phyloP scores from a whole-genome alignment of 2,113 vertebrate genomes.

The Seriola rivoliana region DNA sequence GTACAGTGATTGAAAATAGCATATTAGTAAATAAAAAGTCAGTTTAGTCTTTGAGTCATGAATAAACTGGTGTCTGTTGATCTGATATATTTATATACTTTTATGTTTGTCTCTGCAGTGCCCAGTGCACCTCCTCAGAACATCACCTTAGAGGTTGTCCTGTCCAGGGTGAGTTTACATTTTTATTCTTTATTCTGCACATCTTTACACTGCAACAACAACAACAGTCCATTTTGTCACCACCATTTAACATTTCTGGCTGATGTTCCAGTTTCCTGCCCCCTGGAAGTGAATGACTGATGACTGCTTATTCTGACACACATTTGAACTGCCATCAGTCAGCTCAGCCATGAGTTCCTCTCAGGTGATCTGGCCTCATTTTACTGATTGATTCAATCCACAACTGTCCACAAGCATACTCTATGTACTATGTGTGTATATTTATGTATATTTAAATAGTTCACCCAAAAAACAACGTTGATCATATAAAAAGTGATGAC shows the following conservation, averaged over 20 bases:
- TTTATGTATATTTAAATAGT: neutral
- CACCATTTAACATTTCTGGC: neutral
- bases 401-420: neutral
- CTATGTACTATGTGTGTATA: neutral
- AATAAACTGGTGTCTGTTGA: neutral
- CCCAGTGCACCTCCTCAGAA: constrained; percentile 77
- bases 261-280: neutral
- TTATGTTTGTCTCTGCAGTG: constrained; percentile 53
- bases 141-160: constrained; percentile 75
- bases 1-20: neutral
- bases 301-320: constrained; percentile 30
- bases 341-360: neutral
- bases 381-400: constrained; percentile 47
- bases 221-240: neutral
- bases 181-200: neutral
- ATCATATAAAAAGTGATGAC: neutral
- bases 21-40: neutral
- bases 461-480: no score
- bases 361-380: constrained; percentile 54
- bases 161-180: constrained; percentile 74
- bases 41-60: neutral
- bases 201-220: neutral
- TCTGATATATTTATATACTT: neutral
- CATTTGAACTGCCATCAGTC: constrained; percentile 46
- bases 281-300: constrained; percentile 10